phyloP scores from a whole-genome alignment of 2,797 vertebrate species.

The Hippoglossus hippoglossus region DNA sequence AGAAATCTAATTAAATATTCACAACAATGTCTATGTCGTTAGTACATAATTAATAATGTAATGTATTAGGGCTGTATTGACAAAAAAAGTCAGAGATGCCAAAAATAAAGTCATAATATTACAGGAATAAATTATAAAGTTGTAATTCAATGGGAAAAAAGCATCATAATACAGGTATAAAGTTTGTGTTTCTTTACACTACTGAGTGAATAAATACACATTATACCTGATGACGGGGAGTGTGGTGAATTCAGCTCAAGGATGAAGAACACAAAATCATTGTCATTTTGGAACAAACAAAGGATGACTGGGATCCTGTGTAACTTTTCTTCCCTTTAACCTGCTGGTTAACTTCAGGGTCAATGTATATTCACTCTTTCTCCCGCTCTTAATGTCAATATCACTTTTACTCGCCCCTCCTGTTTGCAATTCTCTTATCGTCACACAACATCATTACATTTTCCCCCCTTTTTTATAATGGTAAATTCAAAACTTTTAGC shows the following conservation, averaged over 20 bases:
- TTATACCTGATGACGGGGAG: conserved; percentile 46
- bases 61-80: too few relatives aligned
- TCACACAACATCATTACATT: not conserved
- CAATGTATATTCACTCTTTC: conserved; percentile 28
- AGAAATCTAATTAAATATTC: not conserved
- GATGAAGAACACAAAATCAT: conserved; percentile 65
- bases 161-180: not conserved
- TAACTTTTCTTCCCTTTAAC: conserved; percentile 34
- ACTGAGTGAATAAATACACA: conserved; percentile 52
- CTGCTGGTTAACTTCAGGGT: conserved; percentile 32
- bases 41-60: too few relatives aligned
- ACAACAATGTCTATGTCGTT: too few relatives aligned
- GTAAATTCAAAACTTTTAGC: too few relatives aligned
- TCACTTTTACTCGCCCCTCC: not conserved
- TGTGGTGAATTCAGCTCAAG: conserved; percentile 48
- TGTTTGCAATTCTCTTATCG: not conserved
- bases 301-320: conserved; percentile 33
- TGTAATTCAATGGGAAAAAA: too few relatives aligned
- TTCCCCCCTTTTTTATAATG: too few relatives aligned
- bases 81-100: too few relatives aligned
- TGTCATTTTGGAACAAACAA: conserved; percentile 63
- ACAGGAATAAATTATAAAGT: too few relatives aligned
- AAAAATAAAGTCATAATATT: too few relatives aligned
- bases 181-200: conserved; percentile 70
- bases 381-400: conserved; percentile 15